Base-by-base conservation (phyloP, 30 jellyfish, hydroid and myxozoan genomes). In the Hydractinia symbiolongicarpus region DNA sequence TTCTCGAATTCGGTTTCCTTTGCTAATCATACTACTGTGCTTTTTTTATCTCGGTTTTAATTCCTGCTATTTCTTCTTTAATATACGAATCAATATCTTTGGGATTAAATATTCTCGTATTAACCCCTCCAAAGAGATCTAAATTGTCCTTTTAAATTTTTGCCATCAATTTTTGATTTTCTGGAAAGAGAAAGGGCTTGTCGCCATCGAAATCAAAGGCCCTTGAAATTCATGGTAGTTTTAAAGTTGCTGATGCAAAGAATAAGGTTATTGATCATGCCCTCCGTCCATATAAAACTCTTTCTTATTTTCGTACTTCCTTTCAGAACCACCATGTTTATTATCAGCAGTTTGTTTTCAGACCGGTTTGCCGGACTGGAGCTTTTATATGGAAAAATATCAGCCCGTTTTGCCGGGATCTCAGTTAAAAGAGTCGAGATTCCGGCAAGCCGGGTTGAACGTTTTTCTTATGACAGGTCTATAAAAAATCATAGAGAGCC, bases 1-100 rank as follows among this genome's bases (percentile, higher is more conserved):
- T 80, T 82, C 96, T 56, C 73, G 90, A 58, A 88, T 78, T 68
- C 96, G 64, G 64, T 86, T 72, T 64, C 15, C 94, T 89, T 70
- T 82, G 78, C 52, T 58, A 11, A 58, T 58, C 19, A 58, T 11
- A 16, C 69, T 58, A 58, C 3, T 58, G 69, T 58, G 69, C 19
- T 58, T 13, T 16, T n/a, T 58, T 58, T 58, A 58, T 58, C 19
- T 58, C 69, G 0, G 69, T 16, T 58, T 58, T 58, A 11, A 58
- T 16, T 58, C 69, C 3, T 11, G 69, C 69, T 58, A 58, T 3
- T 58, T 58, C 69, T 16, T 58, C 69, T 11, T 57, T 58, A 3
- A 3, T 11, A 58, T 11, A 13, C 19, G 69, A 58, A 11, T 58
- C 19, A 58, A 0, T 58, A 11, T 58, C 69, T 58, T 58, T 3